Conservation (phyloP, 2,797 vertebrate species). For the Dallia pectoralis region DNA sequence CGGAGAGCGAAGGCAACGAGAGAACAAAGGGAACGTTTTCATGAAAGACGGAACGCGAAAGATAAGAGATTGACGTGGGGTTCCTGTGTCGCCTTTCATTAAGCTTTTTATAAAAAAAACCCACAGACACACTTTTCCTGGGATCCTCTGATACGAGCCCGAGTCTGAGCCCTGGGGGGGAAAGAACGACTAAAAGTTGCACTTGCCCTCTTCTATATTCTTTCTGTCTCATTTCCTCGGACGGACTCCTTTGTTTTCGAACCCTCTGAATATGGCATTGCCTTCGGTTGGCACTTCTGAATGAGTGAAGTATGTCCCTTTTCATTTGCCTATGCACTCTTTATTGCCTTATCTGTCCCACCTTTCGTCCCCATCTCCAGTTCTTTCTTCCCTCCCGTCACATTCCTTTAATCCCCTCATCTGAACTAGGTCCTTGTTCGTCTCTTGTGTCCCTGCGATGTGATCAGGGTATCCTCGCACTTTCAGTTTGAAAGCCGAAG, state of each 20-base stretch:
- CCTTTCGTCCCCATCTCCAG: not conserved
- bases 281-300: not conserved
- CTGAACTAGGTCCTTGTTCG: slow-evolving; percentile 54
- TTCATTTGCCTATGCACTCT: not conserved
- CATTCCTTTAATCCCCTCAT: slow-evolving; percentile 23
- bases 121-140: too few species aligned
- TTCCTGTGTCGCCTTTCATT: not conserved
- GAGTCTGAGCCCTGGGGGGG: not conserved
- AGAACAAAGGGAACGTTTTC: not conserved
- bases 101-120: not conserved
- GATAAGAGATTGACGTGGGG: not conserved
- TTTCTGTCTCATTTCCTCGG: not conserved
- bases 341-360: not conserved
- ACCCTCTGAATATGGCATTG: not conserved
- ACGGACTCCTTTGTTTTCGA: not conserved
- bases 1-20: not conserved
- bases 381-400: not conserved
- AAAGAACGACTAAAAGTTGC: not conserved
- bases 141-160: not conserved
- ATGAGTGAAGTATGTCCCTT: not conserved
- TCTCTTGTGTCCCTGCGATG: slow-evolving; percentile 46
- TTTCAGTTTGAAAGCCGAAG: slow-evolving; percentile 46
- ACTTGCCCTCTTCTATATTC: not conserved
- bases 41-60: too few species aligned
- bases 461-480: slow-evolving; percentile 43